Evolutionary conservation across 2,888 invertebrate species (phyloP), one percentile per base, ranked within the genome.

Genomic region (Leptinotarsa peninsularis): DNA sequence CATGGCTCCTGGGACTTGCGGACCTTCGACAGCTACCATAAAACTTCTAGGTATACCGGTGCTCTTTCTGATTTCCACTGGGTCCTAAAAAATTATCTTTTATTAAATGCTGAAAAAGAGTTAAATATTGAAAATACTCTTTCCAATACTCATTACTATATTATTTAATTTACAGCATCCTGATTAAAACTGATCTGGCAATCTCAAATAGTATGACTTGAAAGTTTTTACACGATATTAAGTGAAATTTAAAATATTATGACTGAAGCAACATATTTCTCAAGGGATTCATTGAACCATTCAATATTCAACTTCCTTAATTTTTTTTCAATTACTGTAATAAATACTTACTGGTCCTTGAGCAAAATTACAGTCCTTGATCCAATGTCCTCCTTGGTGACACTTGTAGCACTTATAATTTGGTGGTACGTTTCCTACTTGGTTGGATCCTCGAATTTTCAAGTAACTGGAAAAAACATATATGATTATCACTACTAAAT

Each of bases 21-120:
- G 96, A 66, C 96, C 95, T 84, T 93, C 95, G n/a, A 97, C 98
- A 67, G 95, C 94, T 75, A 96, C 95, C 94, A 98, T 95, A 90
- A 98, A 98, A 90, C 97, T 98, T 82, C 95, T 91, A 10, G 99
- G 99, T 84, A 99, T 99, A 58, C 99, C 99, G 52, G 99, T 98
- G 85, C 97, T 98, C 84, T 98, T 93, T 85, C 97, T 97, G 77
- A 97, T 93, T 86, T 96, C 96, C 78, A 93, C 90, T 23, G 92
- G 91, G 85, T 92, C 94, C 90, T 89, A 88, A 89, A 78, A 86
- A 85, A 74, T 18, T 21, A 67, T 13, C 43, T 17, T 67, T 7
- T 13, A 72, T 54, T 49, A 43, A n/a, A 21, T 23, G 58, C 23
- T 17, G 4, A 52, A 52, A 52, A 52, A 52, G 5, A 52, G 52